Evolutionary conservation across 1,140 invertebrate genomes (phyloP), one percentile per base, ranked within the genome.

Genomic region (Drosophila auraria): DNA sequence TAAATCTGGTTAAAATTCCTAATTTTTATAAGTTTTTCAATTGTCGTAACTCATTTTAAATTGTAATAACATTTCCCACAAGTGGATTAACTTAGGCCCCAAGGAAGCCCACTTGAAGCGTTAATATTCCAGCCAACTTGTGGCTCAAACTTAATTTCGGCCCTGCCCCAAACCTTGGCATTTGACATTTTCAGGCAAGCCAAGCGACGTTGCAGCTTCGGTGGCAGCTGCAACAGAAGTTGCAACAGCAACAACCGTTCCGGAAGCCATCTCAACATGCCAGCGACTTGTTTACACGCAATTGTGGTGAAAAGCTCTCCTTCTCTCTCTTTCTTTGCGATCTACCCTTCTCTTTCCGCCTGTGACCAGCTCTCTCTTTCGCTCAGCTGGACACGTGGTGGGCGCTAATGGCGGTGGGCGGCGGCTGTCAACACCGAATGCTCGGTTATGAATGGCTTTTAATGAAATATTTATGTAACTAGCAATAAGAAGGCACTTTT

Each of bases 391-490:
- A 71, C 87, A 90, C 86, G 86, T 90, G 86, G 79, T 73, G 49
- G 68, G 45, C 61, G 49, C 25, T 75, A 23, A 69, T 71, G 17
- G 40, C 38, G 50, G 33, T 72, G 78, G 78, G 49, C 68, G 66
- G 62, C 36, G 63, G 47, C 73, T 89, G 84, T 80, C 84, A 74
- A 70, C 84, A 51, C 62, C 78, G 71, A 64, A 56, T 78, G 57
- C 63, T 72, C 51, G 82, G 56, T 89, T 86, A 90, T 89, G 86
- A 89, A 90, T 89, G 86, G 72, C 71, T 80, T 87, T 84, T 80
- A 76, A 82, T 90, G 61, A 86, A 84, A 90, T 90, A 89, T 89
- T 89, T 89, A 89, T 86, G 75, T 89, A 89, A 89, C 70, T 69
- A 65, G 78, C 73, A 66, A 87, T 80, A 68, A 63, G 80, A 65